Evolutionary conservation across 2,888 invertebrate genomes (phyloP), one percentile per base, ranked within the genome.

Genomic region (Lutraria lutraria): DNA sequence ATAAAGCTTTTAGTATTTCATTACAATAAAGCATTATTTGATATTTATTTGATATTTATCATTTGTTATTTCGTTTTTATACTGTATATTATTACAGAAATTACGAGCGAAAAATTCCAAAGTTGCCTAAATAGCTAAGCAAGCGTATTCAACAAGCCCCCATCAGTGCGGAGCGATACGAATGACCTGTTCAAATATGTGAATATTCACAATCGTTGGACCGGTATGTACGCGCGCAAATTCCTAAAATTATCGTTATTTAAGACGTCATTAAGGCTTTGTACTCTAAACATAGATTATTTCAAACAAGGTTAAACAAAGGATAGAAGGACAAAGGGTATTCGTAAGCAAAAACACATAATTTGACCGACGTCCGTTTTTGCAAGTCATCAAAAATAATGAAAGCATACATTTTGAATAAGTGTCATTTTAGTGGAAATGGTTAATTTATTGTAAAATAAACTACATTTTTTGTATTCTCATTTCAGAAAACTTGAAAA

Each of bases 301-400:
- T 25, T 68, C n/a, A n/a, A 68, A 68, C 12, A 68, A 63, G 21
- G 12, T 68, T 68, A 25, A 25, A 68, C 63, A 68, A n/a, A 68
- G 12, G 25, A 25, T n/a, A 68, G 25, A 68, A 63, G 21, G n/a
- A 43, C 43, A 43, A 43, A n/a, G n/a, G 63, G n/a, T n/a, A 68
- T 60, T 68, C 25, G 29, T 76, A 76, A 76, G 76, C 76, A 16
- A 76, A 76, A 56, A 76, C 6, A 68, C 12, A 76, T 76, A 16
- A 16, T 76, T 19, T 76, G 31, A 76, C 76, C 76, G 31, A 34
- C 19, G 76, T 76, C 16, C 31, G 19, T 34, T 76, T 83, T 25
- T 87, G 87, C 87, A 82, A 87, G 87, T 87, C 87, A 87, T 82
- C 43, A 21, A 87, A 83, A 87, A 83, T 87, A 87, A 87, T 56